phyloP scores from a whole-genome alignment of 1,140 invertebrate genomes.

The Temnothorax longispinosus region DNA sequence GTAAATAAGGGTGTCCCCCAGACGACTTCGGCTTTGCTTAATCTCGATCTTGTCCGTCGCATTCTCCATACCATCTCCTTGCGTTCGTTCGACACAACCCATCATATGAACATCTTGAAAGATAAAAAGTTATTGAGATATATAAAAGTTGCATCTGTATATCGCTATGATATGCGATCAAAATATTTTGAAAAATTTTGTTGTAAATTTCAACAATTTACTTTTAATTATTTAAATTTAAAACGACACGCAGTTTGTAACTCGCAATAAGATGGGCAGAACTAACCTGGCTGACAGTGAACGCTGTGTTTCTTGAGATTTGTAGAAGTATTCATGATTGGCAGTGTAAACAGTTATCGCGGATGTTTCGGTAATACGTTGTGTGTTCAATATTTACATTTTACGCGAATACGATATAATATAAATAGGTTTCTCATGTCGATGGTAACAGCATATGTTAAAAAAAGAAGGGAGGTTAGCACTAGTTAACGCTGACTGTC shows the following conservation, averaged over 20 bases:
- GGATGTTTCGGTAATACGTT: not conserved
- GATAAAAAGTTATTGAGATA: not conserved
- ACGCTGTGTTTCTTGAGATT: slow-evolving; percentile 24
- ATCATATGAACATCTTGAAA: slow-evolving; percentile 75
- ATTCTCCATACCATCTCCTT: slow-evolving; percentile 87
- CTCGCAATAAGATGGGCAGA: not conserved
- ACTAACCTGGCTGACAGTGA: slow-evolving; percentile 51
- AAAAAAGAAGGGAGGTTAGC: not conserved
- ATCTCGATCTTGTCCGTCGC: slow-evolving; percentile 69
- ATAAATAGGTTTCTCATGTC: not conserved
- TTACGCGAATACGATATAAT: not conserved
- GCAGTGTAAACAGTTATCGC: slow-evolving; percentile 30
- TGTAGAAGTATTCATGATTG: slow-evolving; percentile 29
- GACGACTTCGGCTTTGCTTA: slow-evolving; percentile 76
- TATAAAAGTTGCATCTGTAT: not conserved
- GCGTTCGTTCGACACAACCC: slow-evolving; percentile 81
- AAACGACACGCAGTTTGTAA: not conserved
- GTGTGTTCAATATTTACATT: not conserved
- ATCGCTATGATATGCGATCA: not conserved
- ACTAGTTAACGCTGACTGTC: not conserved
- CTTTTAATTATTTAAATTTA: not conserved
- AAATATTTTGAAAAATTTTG: not conserved
- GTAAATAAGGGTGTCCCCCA: slow-evolving; percentile 84
- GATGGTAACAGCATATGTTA: not conserved
- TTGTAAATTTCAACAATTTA: not conserved